Conservation (phyloP, 2,888 invertebrate genomes). For the Drosophila prostipennis region DNA sequence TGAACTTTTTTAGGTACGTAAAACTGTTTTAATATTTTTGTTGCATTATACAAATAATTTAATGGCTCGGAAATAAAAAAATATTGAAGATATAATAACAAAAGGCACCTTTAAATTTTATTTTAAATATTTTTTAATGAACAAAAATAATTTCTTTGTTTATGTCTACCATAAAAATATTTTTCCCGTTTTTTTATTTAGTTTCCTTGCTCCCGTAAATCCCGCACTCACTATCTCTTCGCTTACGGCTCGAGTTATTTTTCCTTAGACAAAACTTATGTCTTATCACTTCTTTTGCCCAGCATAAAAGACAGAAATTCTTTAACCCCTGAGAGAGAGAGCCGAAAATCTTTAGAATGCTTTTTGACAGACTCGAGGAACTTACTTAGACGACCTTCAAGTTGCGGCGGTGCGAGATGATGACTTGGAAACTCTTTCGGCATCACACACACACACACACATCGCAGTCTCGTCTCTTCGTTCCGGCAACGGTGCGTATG, state of each 20-base stretch:
- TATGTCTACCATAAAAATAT: not conserved
- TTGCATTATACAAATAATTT: too few relatives aligned
- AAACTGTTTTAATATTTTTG: too few relatives aligned
- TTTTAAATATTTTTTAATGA: too few relatives aligned
- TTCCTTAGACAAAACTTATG: slow-evolving; percentile 1
- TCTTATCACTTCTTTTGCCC: slow-evolving; percentile 25
- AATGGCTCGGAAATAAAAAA: too few relatives aligned
- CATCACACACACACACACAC: slow-evolving; percentile 6
- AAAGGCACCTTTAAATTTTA: too few relatives aligned
- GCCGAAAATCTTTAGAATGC: slow-evolving; percentile 38
- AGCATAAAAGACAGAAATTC: slow-evolving; percentile 23
- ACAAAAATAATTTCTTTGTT: too few relatives aligned
- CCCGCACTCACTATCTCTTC: not conserved
- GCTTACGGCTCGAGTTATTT: slow-evolving; percentile 10
- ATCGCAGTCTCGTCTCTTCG: slow-evolving; percentile 2
- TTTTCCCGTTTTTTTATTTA: not conserved
- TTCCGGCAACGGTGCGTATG: slow-evolving; percentile 43
- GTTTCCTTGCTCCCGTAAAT: not conserved
- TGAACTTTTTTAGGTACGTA: too few relatives aligned
- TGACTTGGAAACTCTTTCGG: slow-evolving; percentile 54
- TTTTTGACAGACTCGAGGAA: slow-evolving; percentile 46
- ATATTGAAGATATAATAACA: too few relatives aligned
- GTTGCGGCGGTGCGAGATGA: slow-evolving; percentile 41
- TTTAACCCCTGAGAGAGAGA: slow-evolving; percentile 22
- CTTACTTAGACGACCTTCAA: slow-evolving; percentile 71